A percentile compares a stretch with the other conserved stretches of the same genome.
Evolutionary conservation across 2,113 vertebrate species (phyloP).

Genomic region (Gopherus evgoodei): DNA sequence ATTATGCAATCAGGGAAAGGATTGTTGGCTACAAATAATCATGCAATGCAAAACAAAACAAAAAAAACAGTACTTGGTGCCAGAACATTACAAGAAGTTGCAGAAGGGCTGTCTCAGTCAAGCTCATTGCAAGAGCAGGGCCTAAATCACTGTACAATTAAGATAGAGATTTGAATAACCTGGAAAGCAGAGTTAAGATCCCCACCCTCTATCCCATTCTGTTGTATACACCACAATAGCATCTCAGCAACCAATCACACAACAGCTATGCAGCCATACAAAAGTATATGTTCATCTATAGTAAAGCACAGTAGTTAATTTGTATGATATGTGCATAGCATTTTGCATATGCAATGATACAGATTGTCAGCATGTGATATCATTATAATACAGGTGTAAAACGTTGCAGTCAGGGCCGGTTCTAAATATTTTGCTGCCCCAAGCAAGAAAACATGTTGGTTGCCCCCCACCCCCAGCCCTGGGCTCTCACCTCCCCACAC

Average conservation of each 20-base stretch:
- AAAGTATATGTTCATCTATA: not conserved
- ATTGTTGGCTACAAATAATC: not conserved
- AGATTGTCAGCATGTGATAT: fast-evolving
- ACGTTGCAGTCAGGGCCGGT: fast-evolving
- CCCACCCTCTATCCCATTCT: not conserved
- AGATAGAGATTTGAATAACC: not conserved
- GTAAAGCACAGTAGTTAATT: not conserved
- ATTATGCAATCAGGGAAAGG: not conserved
- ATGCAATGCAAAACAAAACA: not conserved
- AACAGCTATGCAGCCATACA: not conserved
- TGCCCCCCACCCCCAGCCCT: too few relatives aligned
- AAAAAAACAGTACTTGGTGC: not conserved
- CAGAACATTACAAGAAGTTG: fast-evolving
- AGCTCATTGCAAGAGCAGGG: not conserved
- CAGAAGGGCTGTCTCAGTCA: not conserved
- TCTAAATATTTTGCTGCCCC: too few relatives aligned
- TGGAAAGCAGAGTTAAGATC: fast-evolving
- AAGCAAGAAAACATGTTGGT: too few relatives aligned
- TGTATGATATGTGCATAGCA: not conserved
- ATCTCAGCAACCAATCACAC: not conserved
- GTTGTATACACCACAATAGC: not conserved
- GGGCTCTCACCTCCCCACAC: too few relatives aligned
- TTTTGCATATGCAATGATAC: fast-evolving
- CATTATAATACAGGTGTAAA: not conserved
- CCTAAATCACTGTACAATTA: fast-evolving